These are phyloP conservation scores for Calidris pugnax DNA, from an alignment of 2,113 vertebrate species.

Conservation along the genomic window DNA sequence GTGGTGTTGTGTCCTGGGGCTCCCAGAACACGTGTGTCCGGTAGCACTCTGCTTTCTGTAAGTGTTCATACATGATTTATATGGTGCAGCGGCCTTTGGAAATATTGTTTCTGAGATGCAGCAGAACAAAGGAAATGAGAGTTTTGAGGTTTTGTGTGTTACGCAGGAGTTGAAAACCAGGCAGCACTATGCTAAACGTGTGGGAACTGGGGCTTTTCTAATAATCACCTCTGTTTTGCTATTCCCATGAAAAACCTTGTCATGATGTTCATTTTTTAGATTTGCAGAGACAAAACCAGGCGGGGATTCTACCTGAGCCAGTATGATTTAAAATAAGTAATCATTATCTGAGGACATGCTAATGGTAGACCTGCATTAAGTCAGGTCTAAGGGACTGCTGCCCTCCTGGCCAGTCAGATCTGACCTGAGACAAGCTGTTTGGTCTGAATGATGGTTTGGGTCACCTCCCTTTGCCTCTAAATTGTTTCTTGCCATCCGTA, in stretches of 20 bases:
- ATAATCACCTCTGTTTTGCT: not conserved
- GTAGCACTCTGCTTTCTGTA: not conserved
- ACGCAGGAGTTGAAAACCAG: not conserved
- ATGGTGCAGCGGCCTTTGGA: not conserved
- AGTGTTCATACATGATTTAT: not conserved
- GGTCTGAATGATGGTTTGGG: not conserved
- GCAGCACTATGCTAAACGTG: not conserved
- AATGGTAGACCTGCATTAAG: not conserved
- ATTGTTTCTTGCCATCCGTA: not conserved
- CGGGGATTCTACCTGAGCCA: not conserved
- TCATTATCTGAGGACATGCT: not conserved
- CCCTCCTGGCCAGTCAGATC: not conserved
- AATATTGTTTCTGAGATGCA: not conserved
- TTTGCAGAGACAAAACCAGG: not conserved
- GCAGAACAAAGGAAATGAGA: not conserved
- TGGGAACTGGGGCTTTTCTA: not conserved
- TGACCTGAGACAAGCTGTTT: not conserved
- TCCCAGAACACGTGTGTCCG: not conserved
- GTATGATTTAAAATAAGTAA: not conserved
- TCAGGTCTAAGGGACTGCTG: not conserved
- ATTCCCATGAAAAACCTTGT: not conserved
- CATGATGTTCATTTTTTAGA: not conserved
- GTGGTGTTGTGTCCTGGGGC: not conserved
- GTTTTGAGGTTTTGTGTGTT: not conserved
- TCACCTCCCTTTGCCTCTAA: not conserved